A percentile compares a stretch with the other conserved stretches of the same genome.
phyloP scores from a whole-genome alignment of 2,113 vertebrate species.

The Osmerus eperlanus region DNA sequence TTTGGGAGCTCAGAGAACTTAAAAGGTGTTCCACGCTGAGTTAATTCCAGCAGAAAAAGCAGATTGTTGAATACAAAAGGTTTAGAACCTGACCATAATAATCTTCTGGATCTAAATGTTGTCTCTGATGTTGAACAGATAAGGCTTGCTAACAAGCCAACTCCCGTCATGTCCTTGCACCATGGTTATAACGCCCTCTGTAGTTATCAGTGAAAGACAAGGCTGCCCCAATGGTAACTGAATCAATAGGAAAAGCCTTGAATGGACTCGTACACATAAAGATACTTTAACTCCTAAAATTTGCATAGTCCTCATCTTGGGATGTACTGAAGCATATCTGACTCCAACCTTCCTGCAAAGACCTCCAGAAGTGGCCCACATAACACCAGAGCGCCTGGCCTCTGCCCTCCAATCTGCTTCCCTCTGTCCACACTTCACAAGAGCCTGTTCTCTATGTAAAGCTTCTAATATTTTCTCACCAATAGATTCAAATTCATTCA shows the following conservation, averaged over 20 bases:
- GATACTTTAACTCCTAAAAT: slow-evolving; percentile 53
- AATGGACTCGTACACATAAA: slow-evolving; percentile 40
- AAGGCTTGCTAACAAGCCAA: slow-evolving; percentile 14
- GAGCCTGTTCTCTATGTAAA: slow-evolving; percentile 37
- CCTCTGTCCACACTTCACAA: slow-evolving; percentile 55
- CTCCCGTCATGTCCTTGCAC: no score
- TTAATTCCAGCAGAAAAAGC: slow-evolving; percentile 56
- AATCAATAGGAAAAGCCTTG: slow-evolving; percentile 15
- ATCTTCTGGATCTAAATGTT: slow-evolving; percentile 47
- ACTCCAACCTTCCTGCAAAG: slow-evolving; percentile 59
- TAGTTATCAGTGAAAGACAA: no score
- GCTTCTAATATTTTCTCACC: slow-evolving; percentile 58
- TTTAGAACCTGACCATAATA: slow-evolving; percentile 50
- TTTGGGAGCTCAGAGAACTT: slow-evolving; percentile 56
- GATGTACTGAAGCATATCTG: slow-evolving; percentile 65
- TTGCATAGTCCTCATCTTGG: slow-evolving; percentile 66
- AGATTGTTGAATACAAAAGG: slow-evolving; percentile 30
- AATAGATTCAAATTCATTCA: slow-evolving; percentile 65
- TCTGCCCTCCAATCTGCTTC: slow-evolving; percentile 53
- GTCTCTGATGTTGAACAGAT: slow-evolving; percentile 49
- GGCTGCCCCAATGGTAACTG: not conserved
- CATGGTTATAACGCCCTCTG: no score
- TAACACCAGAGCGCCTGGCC: slow-evolving; percentile 59
- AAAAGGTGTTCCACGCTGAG: slow-evolving; percentile 60
- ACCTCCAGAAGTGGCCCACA: slow-evolving; percentile 59